Evolutionary conservation across 2,113 vertebrate genomes (phyloP).

Genomic region (Oreochromis spilurus): DNA sequence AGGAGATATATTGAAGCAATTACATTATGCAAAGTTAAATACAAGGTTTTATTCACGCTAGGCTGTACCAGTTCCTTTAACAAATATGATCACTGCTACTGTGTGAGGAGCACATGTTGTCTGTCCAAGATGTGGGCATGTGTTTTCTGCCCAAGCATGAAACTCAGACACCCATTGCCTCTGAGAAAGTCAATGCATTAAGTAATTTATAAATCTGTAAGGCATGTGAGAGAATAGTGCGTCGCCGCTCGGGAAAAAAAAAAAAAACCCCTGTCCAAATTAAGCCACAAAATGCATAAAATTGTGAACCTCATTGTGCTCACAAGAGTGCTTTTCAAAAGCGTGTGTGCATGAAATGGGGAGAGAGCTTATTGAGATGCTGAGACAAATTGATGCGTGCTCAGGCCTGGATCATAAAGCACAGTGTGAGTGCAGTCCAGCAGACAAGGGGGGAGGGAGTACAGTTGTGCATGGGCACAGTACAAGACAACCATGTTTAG

Average conservation of each 20-base stretch:
- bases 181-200: neutral
- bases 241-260: neutral
- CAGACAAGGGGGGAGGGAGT: neutral
- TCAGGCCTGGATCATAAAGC: neutral
- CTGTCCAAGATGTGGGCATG: neutral
- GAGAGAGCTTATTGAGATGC: neutral
- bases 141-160: neutral
- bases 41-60: neutral
- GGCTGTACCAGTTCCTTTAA: neutral
- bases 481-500: neutral
- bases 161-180: neutral
- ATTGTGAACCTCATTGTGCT: neutral
- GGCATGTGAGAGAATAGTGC: neutral
- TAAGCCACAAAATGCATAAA: neutral
- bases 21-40: neutral
- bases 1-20: neutral
- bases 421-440: neutral
- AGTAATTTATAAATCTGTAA: neutral
- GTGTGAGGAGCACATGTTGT: neutral
- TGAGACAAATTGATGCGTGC: neutral
- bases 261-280: neutral
- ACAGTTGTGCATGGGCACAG: neutral
- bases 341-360: neutral
- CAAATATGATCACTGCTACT: neutral
- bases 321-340: neutral